Conservation (phyloP, 2,113 vertebrate species). For the Pyrgilauda ruficollis region DNA sequence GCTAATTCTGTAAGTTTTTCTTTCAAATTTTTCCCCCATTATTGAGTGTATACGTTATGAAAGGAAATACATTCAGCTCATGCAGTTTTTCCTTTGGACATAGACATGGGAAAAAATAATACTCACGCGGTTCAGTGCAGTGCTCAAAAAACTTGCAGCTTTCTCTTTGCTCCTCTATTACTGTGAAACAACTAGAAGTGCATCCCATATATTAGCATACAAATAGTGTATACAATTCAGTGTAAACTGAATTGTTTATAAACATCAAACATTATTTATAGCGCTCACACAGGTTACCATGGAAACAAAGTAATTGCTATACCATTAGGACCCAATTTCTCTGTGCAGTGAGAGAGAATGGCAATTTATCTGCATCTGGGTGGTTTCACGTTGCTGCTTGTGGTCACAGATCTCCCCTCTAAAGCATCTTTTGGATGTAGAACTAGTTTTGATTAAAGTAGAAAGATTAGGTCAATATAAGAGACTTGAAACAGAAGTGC, state of each 20-base stretch:
- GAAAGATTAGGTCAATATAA: not conserved
- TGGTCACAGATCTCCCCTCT: not conserved
- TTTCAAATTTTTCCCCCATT: not conserved
- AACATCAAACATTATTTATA: slow-evolving; percentile 32
- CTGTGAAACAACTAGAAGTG: not conserved
- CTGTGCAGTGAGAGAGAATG: not conserved
- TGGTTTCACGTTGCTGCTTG: not conserved
- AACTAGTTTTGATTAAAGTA: not conserved
- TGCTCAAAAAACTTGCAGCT: not conserved
- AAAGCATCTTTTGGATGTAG: not conserved
- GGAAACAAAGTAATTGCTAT: slow-evolving; percentile 43
- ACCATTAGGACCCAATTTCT: slow-evolving; percentile 7
- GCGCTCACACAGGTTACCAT: not conserved
- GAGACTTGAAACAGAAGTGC: not conserved
- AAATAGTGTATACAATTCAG: not conserved
- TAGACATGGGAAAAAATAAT: not conserved
- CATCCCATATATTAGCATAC: not conserved
- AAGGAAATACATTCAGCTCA: not conserved
- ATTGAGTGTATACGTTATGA: not conserved
- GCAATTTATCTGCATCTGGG: slow-evolving; percentile 29
- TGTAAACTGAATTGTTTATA: not conserved
- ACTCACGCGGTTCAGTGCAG: not conserved
- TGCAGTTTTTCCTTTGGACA: not conserved
- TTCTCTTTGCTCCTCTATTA: not conserved
- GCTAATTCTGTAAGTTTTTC: not conserved